Percentiles rank a stretch among this genome's conserved stretches.
Conservation (phyloP, 2,113 vertebrate species). For the Myotis yumanensis region DNA sequence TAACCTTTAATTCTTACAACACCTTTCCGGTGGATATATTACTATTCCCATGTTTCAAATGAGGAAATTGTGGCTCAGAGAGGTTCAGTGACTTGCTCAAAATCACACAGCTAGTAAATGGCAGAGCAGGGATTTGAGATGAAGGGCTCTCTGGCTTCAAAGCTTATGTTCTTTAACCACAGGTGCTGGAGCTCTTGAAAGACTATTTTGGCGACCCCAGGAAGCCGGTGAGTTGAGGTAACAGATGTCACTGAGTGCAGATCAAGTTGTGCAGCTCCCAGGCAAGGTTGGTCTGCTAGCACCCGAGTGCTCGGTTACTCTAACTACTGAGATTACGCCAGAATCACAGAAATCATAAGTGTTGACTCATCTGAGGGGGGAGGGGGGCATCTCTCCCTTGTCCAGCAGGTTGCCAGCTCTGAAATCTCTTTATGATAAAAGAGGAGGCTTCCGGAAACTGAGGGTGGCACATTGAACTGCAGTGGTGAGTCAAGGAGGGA, state of each 20-base stretch:
- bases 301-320: neutral
- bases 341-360: neutral
- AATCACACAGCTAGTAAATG: conserved; percentile 4
- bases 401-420: neutral
- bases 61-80: neutral
- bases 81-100: neutral
- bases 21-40: neutral
- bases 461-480: too few relatives aligned
- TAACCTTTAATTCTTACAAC: neutral
- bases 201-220: neutral
- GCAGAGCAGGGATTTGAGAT: neutral
- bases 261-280: neutral
- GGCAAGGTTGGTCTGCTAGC: neutral
- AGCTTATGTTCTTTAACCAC: neutral
- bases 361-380: neutral
- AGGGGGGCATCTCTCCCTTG: neutral
- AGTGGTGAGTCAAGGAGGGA: neutral
- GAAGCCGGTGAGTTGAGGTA: neutral
- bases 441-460: neutral
- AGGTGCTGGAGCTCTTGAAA: neutral
- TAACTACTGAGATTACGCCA: neutral
- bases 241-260: neutral
- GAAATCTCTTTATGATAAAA: neutral
- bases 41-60: neutral
- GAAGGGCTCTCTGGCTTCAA: neutral